Base-by-base conservation (phyloP, 2,888 invertebrate species). In the Trimorus sp. region DNA sequence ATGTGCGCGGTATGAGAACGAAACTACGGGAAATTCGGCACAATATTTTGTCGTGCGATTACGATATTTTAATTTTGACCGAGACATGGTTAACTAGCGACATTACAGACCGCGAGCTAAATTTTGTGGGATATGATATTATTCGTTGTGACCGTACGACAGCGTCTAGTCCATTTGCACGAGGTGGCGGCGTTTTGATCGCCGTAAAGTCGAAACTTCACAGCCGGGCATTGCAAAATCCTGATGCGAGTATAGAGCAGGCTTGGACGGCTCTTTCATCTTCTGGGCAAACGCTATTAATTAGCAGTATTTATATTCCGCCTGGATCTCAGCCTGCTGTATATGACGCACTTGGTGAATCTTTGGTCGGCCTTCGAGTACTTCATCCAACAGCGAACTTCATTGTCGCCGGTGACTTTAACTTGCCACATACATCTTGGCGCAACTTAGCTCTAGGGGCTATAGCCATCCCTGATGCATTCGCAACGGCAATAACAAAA, bases 71-170 rank as follows among this genome's bases (percentile, higher is more conserved):
- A 15, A 37, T 60, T 16, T 42, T 60, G 4, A 60, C 60, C 9
- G 60, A 60, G 14, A 60, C 60, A 12, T 60, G 60, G 60, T 8
- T 60, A 60, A 15, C 60, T 11, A 12, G 7, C 15, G 60, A 60
- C n/a, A 7, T 60, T 14, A 1, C 36, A 12, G 15, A 59, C 15
- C 38, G 8, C 15, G 48, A 62, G 12, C 14, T 45, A n/a, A 12
- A 15, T 6, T 48, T 62, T 15, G 14, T 7, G n/a, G 59, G 59
- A n/a, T 59, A 40, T n/a, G 14, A 3, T 9, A 15, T 59, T 14
- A 40, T 59, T 40, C 59, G 59, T 40, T 59, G 12, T 40, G 59
- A 59, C 8, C 40, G 59, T 15, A 40, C 59, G 8, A 9, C n/a
- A 8, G 7, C 12, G 9, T 40, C 62, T 9, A 62, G 62, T n/a